phyloP scores from a whole-genome alignment of 2,797 vertebrate species.

The Microctenopoma lineatum region DNA sequence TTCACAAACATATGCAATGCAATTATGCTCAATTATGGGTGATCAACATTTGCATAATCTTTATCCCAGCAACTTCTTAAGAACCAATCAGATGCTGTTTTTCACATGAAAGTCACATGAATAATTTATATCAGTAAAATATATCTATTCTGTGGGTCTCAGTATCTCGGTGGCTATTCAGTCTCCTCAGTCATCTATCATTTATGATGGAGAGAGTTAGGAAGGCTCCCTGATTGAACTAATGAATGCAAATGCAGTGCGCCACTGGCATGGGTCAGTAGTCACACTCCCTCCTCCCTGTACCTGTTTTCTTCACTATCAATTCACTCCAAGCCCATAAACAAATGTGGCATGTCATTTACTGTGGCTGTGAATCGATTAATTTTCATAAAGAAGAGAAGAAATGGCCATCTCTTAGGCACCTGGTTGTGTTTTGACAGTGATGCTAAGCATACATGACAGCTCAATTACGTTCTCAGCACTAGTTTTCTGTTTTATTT shows the following conservation, averaged over 20 bases:
- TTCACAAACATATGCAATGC: constrained; percentile 77
- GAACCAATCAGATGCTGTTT: constrained; percentile 77
- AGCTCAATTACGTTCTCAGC: constrained; percentile 81
- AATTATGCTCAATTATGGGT: constrained; percentile 80
- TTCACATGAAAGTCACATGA: constrained; percentile 70
- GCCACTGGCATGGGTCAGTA: constrained; percentile 75
- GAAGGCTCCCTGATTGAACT: constrained; percentile 77
- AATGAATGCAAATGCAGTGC: constrained; percentile 80
- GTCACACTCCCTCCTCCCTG: constrained; percentile 53
- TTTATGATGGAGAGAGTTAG: constrained; percentile 77
- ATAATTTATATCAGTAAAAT: constrained; percentile 76
- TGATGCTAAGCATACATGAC: constrained; percentile 84
- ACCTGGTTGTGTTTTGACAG: constrained; percentile 78
- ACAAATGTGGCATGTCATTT: constrained; percentile 83
- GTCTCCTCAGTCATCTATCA: constrained; percentile 76
- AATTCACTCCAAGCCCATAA: constrained; percentile 77
- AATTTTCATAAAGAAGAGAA: constrained; percentile 80
- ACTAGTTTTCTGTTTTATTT: constrained; percentile 72
- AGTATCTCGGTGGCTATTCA: constrained; percentile 64
- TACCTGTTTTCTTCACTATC: constrained; percentile 73
- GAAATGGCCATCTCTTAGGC: constrained; percentile 74
- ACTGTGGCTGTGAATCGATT: constrained; percentile 74
- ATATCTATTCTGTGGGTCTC: constrained; percentile 72
- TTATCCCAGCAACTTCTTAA: constrained; percentile 74
- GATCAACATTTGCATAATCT: constrained; percentile 81